Percentiles rank a stretch among this genome's conserved stretches.
Conservation (phyloP, 1,140 invertebrate genomes). For the Thaumatotibia leucotreta region DNA sequence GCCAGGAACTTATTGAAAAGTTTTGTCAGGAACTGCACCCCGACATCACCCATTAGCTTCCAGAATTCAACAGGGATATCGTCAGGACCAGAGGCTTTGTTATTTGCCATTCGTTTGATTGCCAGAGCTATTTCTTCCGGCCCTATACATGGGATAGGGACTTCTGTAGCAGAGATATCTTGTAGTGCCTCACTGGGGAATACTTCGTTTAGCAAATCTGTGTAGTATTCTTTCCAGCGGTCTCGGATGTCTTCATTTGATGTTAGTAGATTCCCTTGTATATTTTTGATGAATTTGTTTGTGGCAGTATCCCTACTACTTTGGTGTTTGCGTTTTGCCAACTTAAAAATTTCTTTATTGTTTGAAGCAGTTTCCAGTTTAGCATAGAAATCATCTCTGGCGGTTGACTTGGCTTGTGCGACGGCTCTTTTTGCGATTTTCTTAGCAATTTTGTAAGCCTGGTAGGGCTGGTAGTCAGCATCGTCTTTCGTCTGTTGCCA, state of each 20-base stretch:
- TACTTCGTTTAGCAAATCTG: conserved; percentile 19
- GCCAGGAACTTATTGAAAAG: background rate
- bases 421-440: background rate
- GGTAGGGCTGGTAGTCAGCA: background rate
- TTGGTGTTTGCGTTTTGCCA: background rate
- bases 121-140: background rate
- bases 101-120: background rate
- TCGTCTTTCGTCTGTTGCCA: conserved; percentile 2
- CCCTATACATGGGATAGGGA: background rate
- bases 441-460: background rate
- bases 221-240: conserved; percentile 18
- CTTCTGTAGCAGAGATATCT: background rate
- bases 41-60: background rate
- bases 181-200: background rate
- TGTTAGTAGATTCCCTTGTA: background rate
- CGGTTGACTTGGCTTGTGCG: background rate
- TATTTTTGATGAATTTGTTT: conserved; percentile 9
- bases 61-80: background rate
- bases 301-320: background rate
- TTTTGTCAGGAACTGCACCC: background rate
- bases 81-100: background rate
- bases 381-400: background rate
- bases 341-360: background rate
- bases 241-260: conserved; percentile 12
- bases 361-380: background rate